Evolutionary conservation across 2,888 invertebrate genomes (phyloP), one percentile per base, ranked within the genome.

Genomic region (Harpalus rubripes): DNA sequence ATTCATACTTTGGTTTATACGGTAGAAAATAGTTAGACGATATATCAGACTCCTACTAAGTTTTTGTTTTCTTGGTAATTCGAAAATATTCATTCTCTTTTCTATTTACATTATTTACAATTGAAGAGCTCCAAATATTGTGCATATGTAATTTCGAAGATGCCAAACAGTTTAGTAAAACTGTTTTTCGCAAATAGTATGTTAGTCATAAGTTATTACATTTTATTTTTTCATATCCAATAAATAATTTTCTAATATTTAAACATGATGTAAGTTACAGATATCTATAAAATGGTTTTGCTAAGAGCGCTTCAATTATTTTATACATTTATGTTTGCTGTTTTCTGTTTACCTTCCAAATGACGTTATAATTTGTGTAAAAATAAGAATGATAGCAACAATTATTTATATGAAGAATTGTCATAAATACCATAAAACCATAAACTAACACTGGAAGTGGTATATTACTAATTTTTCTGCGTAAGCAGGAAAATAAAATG

Each of bases 11-110:
- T 59, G 41, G 59, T 39, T 59, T 78, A 15, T 26, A 78, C 22
- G 61, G 79, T n/a, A 59, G 10, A 79, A 82, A 82, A 82, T 82
- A 58, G 16, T 26, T 16, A 82, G 68, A 68, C 82, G 44, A 8
- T 52, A 12, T 52, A 8, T 52, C 44, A 52, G 44, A 0, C 32
- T 4, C 6, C 32, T 4, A 6, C 32, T 4, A 4, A 32, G 5
- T 32, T 32, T 32, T 41, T 15, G 1, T 56, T 78, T 59, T 78
- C 59, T 78, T 32, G 26, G 59, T 32, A 59, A 58, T 32, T 44
- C 10, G 8, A 59, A 58, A 58, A 58, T 61, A 52, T 22, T 22
- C 3, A 22, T 22, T n/a, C n/a, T n/a, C n/a, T n/a, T n/a, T n/a
- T n/a, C n/a, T n/a, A n/a, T n/a, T n/a, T n/a, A n/a, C n/a, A n/a